phyloP scores from a whole-genome alignment of 2,888 invertebrate species.

The Caenorhabditis sp. region DNA sequence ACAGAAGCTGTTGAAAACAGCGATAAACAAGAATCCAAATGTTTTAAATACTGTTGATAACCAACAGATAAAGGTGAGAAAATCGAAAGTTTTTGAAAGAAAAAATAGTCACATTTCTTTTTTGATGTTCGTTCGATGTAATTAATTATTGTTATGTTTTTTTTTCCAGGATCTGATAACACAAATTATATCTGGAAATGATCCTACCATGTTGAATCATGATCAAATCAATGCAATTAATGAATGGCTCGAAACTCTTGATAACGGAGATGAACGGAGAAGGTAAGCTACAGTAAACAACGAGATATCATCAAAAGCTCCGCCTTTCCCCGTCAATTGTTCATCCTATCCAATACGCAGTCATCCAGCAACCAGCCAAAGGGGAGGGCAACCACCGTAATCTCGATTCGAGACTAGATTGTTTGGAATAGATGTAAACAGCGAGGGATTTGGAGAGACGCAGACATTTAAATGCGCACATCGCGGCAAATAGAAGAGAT shows the following conservation, averaged over 20 bases:
- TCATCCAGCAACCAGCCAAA: not conserved
- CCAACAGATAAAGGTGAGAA: conserved; percentile 59
- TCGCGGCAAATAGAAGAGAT: not conserved
- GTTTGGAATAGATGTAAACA: not conserved
- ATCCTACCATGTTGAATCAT: conserved; percentile 46
- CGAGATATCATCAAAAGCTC: conserved; percentile 4
- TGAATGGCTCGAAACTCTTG: conserved; percentile 67
- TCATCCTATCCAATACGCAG: not conserved
- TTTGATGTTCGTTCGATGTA: too few relatives aligned
- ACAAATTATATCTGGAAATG: conserved; percentile 61
- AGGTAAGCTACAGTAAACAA: conserved; percentile 50
- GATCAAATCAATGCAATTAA: conserved; percentile 67
- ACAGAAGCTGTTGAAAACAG: conserved; percentile 64
- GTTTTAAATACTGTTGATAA: conserved; percentile 61
- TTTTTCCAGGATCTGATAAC: conserved; percentile 62
- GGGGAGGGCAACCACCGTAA: conserved; percentile 26
- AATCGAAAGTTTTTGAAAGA: not conserved
- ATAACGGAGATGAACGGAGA: conserved; percentile 46
- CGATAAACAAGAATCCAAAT: conserved; percentile 64
- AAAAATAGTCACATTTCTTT: not conserved
- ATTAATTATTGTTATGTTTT: not conserved
- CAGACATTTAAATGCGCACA: not conserved
- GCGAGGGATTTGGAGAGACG: not conserved
- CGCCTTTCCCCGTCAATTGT: conserved; percentile 1
- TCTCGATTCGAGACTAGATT: conserved; percentile 5